Conservation (phyloP, 2,888 invertebrate species). For the Apamea anceps region DNA sequence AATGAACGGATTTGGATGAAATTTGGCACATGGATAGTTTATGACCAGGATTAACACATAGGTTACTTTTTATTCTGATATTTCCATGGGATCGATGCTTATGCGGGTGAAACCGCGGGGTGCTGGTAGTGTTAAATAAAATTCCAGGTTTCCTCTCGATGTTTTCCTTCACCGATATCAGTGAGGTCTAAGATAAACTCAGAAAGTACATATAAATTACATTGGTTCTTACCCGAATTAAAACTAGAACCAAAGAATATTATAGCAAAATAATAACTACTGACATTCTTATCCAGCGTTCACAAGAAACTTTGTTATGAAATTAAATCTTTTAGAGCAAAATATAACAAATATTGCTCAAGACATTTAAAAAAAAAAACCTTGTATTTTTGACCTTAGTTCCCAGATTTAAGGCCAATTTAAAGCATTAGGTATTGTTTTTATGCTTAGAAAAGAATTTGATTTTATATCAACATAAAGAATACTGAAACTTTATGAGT, state of each 20-base stretch:
- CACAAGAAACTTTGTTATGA: background rate
- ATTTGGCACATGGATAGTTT: too few species aligned
- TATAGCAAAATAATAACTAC: background rate
- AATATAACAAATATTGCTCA: slow-evolving; percentile 10
- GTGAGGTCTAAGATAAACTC: background rate
- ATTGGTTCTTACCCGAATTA: background rate
- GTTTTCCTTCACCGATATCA: background rate
- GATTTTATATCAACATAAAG: background rate
- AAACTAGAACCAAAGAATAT: background rate
- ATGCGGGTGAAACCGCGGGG: too few species aligned
- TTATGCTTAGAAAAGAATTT: slow-evolving; percentile 17
- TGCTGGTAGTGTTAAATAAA: background rate
- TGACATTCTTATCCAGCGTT: too few species aligned
- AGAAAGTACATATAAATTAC: background rate
- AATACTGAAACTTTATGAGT: background rate
- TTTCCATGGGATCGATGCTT: too few species aligned
- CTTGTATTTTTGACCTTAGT: slow-evolving; percentile 63
- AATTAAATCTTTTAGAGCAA: background rate
- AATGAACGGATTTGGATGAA: too few species aligned
- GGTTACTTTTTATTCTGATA: too few species aligned
- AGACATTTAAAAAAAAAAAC: slow-evolving; percentile 34
- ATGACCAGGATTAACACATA: too few species aligned
- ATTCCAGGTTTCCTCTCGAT: background rate
- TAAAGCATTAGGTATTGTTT: slow-evolving; percentile 56
- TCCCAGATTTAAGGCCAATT: slow-evolving; percentile 58